Evolutionary conservation across 2,888 invertebrate genomes (phyloP).

Genomic region (Lamellibrachia columna): DNA sequence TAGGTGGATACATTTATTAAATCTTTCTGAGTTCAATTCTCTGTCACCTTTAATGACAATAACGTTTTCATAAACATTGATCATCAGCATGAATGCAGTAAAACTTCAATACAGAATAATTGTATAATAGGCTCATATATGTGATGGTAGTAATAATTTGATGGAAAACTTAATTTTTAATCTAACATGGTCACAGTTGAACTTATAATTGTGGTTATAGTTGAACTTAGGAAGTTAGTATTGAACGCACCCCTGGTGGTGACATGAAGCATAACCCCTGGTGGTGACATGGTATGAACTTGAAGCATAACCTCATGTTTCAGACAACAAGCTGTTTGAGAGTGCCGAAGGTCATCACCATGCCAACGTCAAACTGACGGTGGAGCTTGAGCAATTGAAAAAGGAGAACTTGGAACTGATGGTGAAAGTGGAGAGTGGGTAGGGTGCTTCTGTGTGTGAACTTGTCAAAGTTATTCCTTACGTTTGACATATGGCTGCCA

Average conservation of each 20-base stretch:
- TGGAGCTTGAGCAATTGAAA: constrained; percentile 85
- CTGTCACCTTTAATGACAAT: too few species aligned
- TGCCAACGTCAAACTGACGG: constrained; percentile 85
- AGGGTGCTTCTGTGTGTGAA: constrained; percentile 29
- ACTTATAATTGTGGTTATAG: not conserved
- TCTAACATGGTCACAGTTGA: too few species aligned
- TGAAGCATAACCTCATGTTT: constrained; percentile 32
- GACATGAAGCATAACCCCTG: not conserved
- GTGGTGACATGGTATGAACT: not conserved
- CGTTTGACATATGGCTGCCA: too few species aligned
- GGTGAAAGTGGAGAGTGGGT: constrained; percentile 52
- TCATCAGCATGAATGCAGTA: too few species aligned
- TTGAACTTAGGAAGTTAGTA: not conserved
- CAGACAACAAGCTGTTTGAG: constrained; percentile 89
- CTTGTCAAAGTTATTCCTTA: too few species aligned
- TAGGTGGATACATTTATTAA: too few species aligned
- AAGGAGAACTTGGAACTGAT: constrained; percentile 59
- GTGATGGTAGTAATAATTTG: too few species aligned
- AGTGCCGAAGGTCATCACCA: constrained; percentile 80
- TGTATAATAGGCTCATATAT: too few species aligned
- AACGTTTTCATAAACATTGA: too few species aligned
- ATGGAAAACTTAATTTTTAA: too few species aligned
- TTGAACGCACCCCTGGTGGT: not conserved
- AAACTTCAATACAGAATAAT: too few species aligned
- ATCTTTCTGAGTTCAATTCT: too few species aligned